Conservation (phyloP, 1,140 invertebrate species). For the Hycleus phaleratus region DNA sequence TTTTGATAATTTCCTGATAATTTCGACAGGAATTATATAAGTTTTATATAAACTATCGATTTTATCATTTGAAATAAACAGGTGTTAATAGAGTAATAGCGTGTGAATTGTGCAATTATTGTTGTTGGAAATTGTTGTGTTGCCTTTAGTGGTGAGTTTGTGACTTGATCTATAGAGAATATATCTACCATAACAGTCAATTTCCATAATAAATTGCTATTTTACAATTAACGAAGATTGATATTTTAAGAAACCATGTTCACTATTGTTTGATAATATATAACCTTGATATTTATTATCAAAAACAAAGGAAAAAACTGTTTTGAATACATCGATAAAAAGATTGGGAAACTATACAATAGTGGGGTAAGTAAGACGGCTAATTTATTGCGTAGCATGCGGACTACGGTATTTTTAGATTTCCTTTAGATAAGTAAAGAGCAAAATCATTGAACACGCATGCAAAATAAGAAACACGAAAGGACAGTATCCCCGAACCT, state of each 20-base stretch:
- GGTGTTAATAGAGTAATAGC: background rate
- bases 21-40: too few relatives aligned
- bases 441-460: slow-evolving; percentile 19
- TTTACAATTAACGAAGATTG: slow-evolving; percentile 5
- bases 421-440: slow-evolving; percentile 14
- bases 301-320: slow-evolving; percentile 11
- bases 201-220: slow-evolving; percentile 12
- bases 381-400: slow-evolving; percentile 15
- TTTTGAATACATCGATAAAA: slow-evolving; percentile 11
- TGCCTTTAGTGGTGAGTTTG: background rate
- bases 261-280: slow-evolving; percentile 8
- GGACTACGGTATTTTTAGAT: slow-evolving; percentile 15
- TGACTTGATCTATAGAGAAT: slow-evolving; percentile 5
- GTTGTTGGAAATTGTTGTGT: background rate
- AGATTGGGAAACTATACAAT: slow-evolving; percentile 8
- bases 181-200: background rate
- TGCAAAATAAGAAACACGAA: slow-evolving; percentile 16
- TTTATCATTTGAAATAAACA: too few relatives aligned
- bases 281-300: slow-evolving; percentile 18
- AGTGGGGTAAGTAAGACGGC: slow-evolving; percentile 8
- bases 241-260: background rate
- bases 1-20: too few relatives aligned
- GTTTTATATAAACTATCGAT: too few relatives aligned
- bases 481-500: slow-evolving; percentile 7
- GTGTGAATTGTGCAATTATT: background rate